These are phyloP conservation scores for Labeo calbasu DNA, from an alignment of 2,797 vertebrate species.

Conservation along the genomic window DNA sequence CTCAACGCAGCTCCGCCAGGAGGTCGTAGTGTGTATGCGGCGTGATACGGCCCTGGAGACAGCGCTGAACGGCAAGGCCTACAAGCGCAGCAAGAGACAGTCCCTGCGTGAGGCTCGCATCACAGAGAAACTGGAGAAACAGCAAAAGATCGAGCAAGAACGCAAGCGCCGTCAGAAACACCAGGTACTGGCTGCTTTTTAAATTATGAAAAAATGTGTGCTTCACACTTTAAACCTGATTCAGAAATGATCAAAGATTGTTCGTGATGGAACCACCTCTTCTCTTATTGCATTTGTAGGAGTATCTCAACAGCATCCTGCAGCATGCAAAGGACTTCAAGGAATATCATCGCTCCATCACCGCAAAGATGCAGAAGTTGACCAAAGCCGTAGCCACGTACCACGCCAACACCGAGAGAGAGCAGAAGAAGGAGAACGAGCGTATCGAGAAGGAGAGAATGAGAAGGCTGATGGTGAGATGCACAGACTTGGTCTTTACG, in stretches of 20 bases:
- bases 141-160: slow-evolving; percentile 98
- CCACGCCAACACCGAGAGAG: slow-evolving; percentile 95
- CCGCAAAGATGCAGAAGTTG: slow-evolving; percentile 93
- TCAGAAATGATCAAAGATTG: background rate
- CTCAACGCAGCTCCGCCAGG: slow-evolving; percentile 86
- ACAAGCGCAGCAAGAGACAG: slow-evolving; percentile 97
- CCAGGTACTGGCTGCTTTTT: slow-evolving; percentile 77
- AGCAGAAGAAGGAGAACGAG: slow-evolving; percentile 98
- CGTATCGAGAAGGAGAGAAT: slow-evolving; percentile 96
- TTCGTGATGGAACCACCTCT: background rate
- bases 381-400: slow-evolving; percentile 95
- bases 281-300: slow-evolving; percentile 71
- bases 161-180: slow-evolving; percentile 96
- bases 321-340: slow-evolving; percentile 99
- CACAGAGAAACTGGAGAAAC: slow-evolving; percentile 98
- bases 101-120: slow-evolving; percentile 94
- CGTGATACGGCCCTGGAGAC: slow-evolving; percentile 95
- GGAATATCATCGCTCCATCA: slow-evolving; percentile 94
- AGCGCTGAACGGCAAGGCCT: slow-evolving; percentile 94
- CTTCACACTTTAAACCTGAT: background rate
- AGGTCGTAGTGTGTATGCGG: slow-evolving; percentile 97
- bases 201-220: background rate
- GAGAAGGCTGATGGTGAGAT: slow-evolving; percentile 91
- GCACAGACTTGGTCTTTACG: background rate
- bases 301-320: slow-evolving; percentile 98